Evolutionary conservation across 2,888 invertebrate genomes (phyloP).

Genomic region (Zhuqinia jingwanae): DNA sequence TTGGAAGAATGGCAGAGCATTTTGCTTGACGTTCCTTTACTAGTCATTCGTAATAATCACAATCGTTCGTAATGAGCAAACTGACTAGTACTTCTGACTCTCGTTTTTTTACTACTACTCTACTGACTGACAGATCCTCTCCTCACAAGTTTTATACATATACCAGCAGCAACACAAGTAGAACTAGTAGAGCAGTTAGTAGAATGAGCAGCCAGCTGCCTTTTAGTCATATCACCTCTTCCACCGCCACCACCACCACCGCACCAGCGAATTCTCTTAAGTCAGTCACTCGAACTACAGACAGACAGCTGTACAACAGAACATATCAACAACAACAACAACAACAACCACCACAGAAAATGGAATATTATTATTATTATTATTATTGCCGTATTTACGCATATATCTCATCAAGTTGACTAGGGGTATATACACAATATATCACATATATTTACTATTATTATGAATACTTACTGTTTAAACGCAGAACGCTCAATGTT

Average conservation of each 20-base stretch:
- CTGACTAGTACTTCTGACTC: no score
- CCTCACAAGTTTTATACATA: neutral
- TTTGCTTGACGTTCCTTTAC: neutral
- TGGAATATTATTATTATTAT: conserved; percentile 7
- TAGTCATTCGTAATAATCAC: conserved; percentile 33
- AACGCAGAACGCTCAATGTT: neutral
- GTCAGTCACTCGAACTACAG: conserved; percentile 22
- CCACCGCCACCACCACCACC: neutral
- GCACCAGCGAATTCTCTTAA: neutral
- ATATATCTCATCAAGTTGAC: neutral
- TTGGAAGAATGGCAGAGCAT: neutral
- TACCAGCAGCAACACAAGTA: neutral
- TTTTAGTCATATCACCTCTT: no score
- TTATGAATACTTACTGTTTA: neutral
- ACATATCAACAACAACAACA: neutral
- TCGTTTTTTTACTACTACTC: neutral
- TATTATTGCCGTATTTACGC: neutral
- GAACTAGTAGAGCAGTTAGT: no score
- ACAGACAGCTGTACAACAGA: conserved; percentile 31
- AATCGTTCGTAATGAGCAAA: conserved; percentile 3
- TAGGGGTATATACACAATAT: neutral
- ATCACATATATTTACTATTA: neutral
- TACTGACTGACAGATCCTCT: conserved; percentile 14
- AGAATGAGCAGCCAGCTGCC: no score
- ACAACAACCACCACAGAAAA: conserved; percentile 34